Evolutionary conservation across 2,888 invertebrate species (phyloP).

Genomic region (Aelia acuminata): DNA sequence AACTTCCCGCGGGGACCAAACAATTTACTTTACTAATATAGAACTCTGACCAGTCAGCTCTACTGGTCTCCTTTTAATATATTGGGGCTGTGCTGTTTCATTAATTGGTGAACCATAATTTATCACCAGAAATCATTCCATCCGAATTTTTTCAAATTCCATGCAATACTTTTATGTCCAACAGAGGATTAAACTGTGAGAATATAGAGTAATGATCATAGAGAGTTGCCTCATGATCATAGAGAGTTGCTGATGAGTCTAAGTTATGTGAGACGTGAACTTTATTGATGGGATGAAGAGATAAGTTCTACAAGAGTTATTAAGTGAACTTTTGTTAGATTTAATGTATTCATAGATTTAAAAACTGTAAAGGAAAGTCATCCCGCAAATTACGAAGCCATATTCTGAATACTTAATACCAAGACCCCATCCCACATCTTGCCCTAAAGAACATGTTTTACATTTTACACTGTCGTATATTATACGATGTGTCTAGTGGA

Average conservation of each 20-base stretch:
- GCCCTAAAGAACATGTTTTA: not conserved
- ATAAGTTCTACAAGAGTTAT: conserved; percentile 21
- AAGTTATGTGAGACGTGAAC: not conserved
- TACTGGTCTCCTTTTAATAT: too few relatives aligned
- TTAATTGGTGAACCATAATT: too few relatives aligned
- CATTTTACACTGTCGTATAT: not conserved
- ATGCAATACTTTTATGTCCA: too few relatives aligned
- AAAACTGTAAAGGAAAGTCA: conserved; percentile 19
- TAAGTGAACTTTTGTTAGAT: conserved; percentile 38
- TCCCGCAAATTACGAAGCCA: conserved; percentile 1
- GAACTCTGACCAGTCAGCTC: too few relatives aligned
- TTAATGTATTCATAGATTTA: conserved; percentile 36
- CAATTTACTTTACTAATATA: too few relatives aligned
- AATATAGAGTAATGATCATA: too few relatives aligned
- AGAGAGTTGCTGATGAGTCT: not conserved
- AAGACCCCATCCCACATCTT: conserved; percentile 26
- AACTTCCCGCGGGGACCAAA: too few relatives aligned
- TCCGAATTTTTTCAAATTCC: too few relatives aligned
- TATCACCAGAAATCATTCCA: too few relatives aligned
- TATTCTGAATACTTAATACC: not conserved
- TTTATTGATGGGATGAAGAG: not conserved
- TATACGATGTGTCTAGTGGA: not conserved
- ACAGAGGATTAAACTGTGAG: too few relatives aligned
- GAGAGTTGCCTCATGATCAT: not conserved
- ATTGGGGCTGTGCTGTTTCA: too few relatives aligned